Conservation (phyloP, 92 coral and sea anemone genomes). For the Siderastrea siderea region DNA sequence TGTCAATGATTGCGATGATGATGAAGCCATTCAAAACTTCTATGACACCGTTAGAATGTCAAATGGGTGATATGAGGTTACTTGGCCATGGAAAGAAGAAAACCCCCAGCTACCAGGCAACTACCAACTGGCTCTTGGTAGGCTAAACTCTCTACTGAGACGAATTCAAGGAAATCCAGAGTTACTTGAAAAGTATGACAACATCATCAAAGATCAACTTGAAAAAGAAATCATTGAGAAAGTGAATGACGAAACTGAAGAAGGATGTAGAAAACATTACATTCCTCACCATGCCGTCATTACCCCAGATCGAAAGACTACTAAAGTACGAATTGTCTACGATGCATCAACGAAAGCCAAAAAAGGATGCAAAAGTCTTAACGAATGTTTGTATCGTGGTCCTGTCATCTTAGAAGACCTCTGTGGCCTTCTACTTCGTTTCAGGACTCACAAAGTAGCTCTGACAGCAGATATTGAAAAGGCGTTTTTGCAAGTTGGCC, state of each 20-base stretch:
- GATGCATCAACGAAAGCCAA: conserved; percentile 44
- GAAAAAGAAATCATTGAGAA: conserved; percentile 23
- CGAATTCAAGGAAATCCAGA: no score
- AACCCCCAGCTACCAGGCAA: conserved; percentile 13
- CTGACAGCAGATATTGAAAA: no score
- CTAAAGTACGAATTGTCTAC: conserved; percentile 35
- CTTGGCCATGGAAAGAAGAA: conserved; percentile 49
- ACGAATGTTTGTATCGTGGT: no score
- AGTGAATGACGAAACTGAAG: conserved; percentile 3
- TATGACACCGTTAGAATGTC: conserved; percentile 21
- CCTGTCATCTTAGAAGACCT: no score
- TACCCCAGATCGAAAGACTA: conserved; percentile 21
- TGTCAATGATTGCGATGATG: conserved; percentile 14
- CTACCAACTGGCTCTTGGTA: conserved; percentile 39
- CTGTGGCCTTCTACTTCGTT: conserved; percentile 1
- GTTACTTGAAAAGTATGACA: conserved; percentile 1
- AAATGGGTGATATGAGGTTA: conserved; percentile 28
- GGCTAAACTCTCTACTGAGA: no score
- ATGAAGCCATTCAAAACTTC: conserved; percentile 14
- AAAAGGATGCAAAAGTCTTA: conserved; percentile 10
- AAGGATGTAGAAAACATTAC: conserved; percentile 30
- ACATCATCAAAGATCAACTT: conserved; percentile 11
- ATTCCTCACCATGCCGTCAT: conserved; percentile 39
- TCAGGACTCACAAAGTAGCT: conserved; percentile 1
- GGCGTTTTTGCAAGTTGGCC: conserved; percentile 36